Evolutionary conservation across 2,888 invertebrate species (phyloP), one percentile per base, ranked within the genome.

Genomic region (Nymphalis urticae): DNA sequence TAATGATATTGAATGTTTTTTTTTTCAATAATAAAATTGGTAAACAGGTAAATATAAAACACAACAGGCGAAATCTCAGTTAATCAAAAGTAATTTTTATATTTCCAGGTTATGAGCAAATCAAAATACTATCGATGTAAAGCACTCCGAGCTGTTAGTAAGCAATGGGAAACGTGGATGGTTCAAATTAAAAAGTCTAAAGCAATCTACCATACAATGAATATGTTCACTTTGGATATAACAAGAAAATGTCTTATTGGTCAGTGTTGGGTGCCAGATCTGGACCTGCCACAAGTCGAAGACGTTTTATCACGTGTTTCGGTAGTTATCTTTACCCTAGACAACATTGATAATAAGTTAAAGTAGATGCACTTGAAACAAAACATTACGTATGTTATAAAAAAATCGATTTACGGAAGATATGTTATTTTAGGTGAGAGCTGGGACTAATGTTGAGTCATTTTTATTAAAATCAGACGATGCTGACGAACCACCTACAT

Each of bases 101-200:
- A 62, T 27, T 62, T 66, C 17, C 73, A 96, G 96, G 97, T 98
- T 32, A 86, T 98, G 74, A 95, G 94, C 73, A 97, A 97, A 89
- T 97, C 97, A 0, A 95, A 95, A 81, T 97, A 97, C 82, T 97
- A 97, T 82, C 94, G 97, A 36, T 97, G 97, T 81, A 94, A 97
- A 56, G 96, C 97, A 0, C 87, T 98, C 54, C 95, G 96, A 5
- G 95, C 95, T 13, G 96, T 98, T 0, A 96, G 97, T 9, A 96
- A 95, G 79, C 95, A 97, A 81, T 93, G 97, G 79, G 95, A 95
- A 64, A 94, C 94, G 68, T 98, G 97, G 97, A 94, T 94, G 80
- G 94, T 96, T 21, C 96, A 96, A 94, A 96, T 97, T n/a, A 94
- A 95, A 64, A 97, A 97, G 85, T 95, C 97, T 84, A 97, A 97